Conservation (phyloP, 2,888 invertebrate genomes). For the Bombyx huttoni region DNA sequence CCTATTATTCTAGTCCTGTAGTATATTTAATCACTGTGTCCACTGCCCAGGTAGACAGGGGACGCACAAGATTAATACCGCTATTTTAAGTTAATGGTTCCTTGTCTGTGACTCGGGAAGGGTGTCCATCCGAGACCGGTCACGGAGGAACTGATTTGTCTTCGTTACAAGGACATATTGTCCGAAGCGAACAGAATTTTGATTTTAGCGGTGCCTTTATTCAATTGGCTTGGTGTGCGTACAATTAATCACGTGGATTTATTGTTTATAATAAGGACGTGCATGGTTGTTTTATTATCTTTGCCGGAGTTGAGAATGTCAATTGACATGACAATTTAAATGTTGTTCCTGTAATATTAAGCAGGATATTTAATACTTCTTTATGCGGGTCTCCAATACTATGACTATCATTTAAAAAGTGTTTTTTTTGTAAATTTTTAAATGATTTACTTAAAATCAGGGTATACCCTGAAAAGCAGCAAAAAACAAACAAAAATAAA, state of each 20-base stretch:
- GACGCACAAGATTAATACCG: constrained; percentile 55
- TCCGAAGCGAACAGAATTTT: constrained; percentile 35
- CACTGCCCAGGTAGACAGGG: constrained; percentile 27
- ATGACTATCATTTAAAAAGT: too few species aligned
- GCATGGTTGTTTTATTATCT: too few species aligned
- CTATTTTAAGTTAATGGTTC: constrained; percentile 59
- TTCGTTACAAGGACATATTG: constrained; percentile 57
- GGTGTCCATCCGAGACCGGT: constrained; percentile 49
- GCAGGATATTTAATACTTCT: too few species aligned
- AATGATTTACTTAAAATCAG: too few species aligned
- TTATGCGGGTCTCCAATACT: too few species aligned
- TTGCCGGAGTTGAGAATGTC: too few species aligned
- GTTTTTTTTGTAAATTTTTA: too few species aligned
- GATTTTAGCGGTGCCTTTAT: constrained; percentile 19
- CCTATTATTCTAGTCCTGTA: neutral
- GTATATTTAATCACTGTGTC: constrained; percentile 38
- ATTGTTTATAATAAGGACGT: neutral
- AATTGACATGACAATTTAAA: too few species aligned
- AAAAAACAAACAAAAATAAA: too few species aligned
- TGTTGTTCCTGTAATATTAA: too few species aligned
- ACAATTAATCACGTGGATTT: neutral
- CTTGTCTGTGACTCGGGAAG: constrained; percentile 44
- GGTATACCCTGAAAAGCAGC: too few species aligned
- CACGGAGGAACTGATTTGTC: constrained; percentile 57
- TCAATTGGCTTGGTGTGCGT: constrained; percentile 16